These are phyloP conservation scores for Heterodera carotae DNA, from an alignment of 1,140 invertebrate genomes.

Conservation along the genomic window DNA sequence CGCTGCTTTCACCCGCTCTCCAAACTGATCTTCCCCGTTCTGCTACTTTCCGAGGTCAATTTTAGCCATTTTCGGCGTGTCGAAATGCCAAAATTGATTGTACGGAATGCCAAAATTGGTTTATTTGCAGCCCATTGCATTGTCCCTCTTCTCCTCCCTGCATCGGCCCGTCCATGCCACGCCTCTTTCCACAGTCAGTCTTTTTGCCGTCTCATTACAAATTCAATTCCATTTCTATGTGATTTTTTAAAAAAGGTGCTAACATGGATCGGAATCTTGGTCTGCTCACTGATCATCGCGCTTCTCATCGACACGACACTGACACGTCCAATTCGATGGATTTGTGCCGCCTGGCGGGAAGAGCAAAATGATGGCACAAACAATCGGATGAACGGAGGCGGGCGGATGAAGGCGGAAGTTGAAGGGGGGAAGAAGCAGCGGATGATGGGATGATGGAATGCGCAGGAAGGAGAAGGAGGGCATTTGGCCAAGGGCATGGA, in stretches of 20 bases:
- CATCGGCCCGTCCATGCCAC: slow-evolving; percentile 48
- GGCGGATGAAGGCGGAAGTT: neutral
- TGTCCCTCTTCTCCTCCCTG: slow-evolving; percentile 46
- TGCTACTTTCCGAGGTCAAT: slow-evolving; percentile 43
- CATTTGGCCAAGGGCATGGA: too few relatives aligned
- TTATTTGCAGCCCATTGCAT: slow-evolving; percentile 35
- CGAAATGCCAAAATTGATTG: too few relatives aligned
- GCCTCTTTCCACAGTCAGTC: slow-evolving; percentile 38
- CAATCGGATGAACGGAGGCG: neutral
- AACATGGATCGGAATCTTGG: slow-evolving; percentile 46
- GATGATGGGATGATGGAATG: too few relatives aligned
- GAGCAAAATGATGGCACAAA: neutral
- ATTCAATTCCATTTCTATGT: slow-evolving; percentile 10
- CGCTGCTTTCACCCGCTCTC: slow-evolving; percentile 44
- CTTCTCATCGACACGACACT: slow-evolving; percentile 45
- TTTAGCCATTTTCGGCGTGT: too few relatives aligned
- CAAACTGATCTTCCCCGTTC: slow-evolving; percentile 44
- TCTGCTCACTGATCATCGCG: slow-evolving; percentile 46
- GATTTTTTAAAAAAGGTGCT: slow-evolving; percentile 46
- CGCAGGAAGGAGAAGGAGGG: too few relatives aligned
- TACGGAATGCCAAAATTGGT: too few relatives aligned
- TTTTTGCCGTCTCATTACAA: neutral
- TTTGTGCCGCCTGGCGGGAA: slow-evolving; percentile 16
- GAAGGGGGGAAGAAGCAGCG: neutral
- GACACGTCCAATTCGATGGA: slow-evolving; percentile 45